These are phyloP conservation scores for Polyommatus icarus DNA, from an alignment of 2,888 invertebrate genomes.

Conservation along the genomic window DNA sequence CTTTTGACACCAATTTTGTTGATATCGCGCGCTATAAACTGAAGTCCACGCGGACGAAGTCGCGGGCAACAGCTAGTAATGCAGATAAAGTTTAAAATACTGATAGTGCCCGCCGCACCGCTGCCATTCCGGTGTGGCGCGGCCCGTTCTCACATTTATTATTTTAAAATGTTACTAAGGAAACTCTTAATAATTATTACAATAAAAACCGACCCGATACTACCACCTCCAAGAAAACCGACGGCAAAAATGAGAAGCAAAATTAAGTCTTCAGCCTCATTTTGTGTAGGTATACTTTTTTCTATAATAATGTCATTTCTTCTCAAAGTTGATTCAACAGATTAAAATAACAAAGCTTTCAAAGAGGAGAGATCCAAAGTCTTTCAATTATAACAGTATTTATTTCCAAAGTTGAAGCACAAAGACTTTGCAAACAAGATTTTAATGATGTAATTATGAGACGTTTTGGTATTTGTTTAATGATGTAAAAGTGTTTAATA, in stretches of 20 bases:
- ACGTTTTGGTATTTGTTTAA: not conserved
- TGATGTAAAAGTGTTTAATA: not conserved
- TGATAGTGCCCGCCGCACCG: too few species aligned
- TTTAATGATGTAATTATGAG: constrained; percentile 11
- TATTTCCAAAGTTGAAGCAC: constrained; percentile 21
- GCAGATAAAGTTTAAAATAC: too few species aligned
- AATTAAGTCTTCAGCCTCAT: not conserved
- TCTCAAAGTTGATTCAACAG: not conserved
- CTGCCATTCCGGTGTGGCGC: too few species aligned
- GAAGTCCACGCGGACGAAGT: too few species aligned
- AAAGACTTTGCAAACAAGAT: constrained; percentile 23
- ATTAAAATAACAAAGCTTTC: constrained; percentile 21
- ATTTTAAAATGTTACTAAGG: too few species aligned
- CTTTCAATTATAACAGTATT: constrained; percentile 16
- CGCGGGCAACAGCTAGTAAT: too few species aligned
- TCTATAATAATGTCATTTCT: not conserved
- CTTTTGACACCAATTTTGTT: too few species aligned
- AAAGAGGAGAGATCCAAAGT: constrained; percentile 22
- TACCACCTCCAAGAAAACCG: not conserved
- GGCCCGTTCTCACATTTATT: too few species aligned
- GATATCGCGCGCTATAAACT: too few species aligned
- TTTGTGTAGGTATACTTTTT: not conserved
- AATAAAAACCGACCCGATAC: not conserved
- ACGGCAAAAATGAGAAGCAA: not conserved
- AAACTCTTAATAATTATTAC: too few species aligned